These are phyloP conservation scores for Brassicogethes aeneus DNA, from an alignment of 2,888 invertebrate genomes.

Conservation along the genomic window DNA sequence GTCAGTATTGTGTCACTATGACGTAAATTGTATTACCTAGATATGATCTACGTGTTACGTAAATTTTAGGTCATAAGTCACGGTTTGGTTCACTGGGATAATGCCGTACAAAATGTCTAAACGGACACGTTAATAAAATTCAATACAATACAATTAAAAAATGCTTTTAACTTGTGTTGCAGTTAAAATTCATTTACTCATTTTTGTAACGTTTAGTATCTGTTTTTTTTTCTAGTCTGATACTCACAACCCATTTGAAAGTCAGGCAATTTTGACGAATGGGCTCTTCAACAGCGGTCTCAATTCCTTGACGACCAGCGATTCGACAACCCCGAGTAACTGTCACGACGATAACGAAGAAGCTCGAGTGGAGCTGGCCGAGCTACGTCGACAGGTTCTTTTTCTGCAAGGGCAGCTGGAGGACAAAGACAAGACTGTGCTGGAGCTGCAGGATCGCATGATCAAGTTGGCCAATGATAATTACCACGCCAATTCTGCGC, in stretches of 20 bases:
- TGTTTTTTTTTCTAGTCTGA: slow-evolving; percentile 66
- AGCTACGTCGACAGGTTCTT: slow-evolving; percentile 72
- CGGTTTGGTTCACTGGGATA: too few relatives aligned
- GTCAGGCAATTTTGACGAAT: slow-evolving; percentile 45
- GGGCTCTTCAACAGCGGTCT: slow-evolving; percentile 55
- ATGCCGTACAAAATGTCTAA: too few relatives aligned
- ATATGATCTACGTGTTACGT: too few relatives aligned
- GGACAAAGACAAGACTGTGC: slow-evolving; percentile 76
- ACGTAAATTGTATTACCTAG: too few relatives aligned
- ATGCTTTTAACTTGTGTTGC: too few relatives aligned
- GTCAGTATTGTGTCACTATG: too few relatives aligned
- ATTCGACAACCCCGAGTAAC: slow-evolving; percentile 35
- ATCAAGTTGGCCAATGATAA: slow-evolving; percentile 39
- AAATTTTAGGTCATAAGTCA: too few relatives aligned
- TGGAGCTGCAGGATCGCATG: slow-evolving; percentile 70
- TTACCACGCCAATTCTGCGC: slow-evolving; percentile 41
- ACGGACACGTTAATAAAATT: too few relatives aligned
- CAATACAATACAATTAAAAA: too few relatives aligned
- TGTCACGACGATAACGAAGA: slow-evolving; percentile 43
- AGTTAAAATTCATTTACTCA: too few relatives aligned
- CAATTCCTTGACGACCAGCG: slow-evolving; percentile 36
- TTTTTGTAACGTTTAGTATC: too few relatives aligned
- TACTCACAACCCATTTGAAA: slow-evolving; percentile 83
- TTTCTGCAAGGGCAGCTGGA: slow-evolving; percentile 82
- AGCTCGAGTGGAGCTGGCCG: slow-evolving; percentile 57